Conservation (phyloP, 2,888 invertebrate species). For the Euclidia mi region DNA sequence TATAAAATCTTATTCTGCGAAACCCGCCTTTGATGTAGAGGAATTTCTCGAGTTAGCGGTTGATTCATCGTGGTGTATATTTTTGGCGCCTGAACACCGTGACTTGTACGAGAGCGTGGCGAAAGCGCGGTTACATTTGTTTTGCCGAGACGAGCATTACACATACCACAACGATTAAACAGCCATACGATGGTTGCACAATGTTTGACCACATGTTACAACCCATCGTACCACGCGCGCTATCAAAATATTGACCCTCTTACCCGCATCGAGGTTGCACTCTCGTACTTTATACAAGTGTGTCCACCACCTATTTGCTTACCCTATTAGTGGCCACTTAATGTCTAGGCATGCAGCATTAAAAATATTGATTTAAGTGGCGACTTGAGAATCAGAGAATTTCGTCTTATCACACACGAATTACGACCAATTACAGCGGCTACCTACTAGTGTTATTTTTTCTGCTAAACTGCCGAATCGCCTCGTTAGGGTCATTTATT, state of each 20-base stretch:
- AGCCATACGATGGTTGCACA: slow-evolving; percentile 79
- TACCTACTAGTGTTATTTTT: slow-evolving; percentile 77
- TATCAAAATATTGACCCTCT: slow-evolving; percentile 89
- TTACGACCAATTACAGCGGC: slow-evolving; percentile 73
- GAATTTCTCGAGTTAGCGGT: slow-evolving; percentile 82
- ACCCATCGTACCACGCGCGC: slow-evolving; percentile 77
- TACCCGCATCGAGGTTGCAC: slow-evolving; percentile 81
- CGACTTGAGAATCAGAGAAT: slow-evolving; percentile 70
- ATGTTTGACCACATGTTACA: slow-evolving; percentile 88
- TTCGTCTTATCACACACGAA: slow-evolving; percentile 76
- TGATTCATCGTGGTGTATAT: slow-evolving; percentile 83
- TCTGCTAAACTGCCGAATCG: slow-evolving; percentile 63
- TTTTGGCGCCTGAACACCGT: slow-evolving; percentile 69
- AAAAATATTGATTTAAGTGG: slow-evolving; percentile 82
- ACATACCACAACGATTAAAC: slow-evolving; percentile 74
- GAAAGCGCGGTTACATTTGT: slow-evolving; percentile 76
- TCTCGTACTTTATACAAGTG: slow-evolving; percentile 82
- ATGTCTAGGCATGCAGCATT: slow-evolving; percentile 74
- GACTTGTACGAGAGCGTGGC: slow-evolving; percentile 65
- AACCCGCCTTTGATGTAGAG: slow-evolving; percentile 81
- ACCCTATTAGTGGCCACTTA: slow-evolving; percentile 85
- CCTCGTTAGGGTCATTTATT: slow-evolving; percentile 82
- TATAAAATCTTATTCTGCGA: slow-evolving; percentile 73
- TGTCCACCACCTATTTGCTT: slow-evolving; percentile 78
- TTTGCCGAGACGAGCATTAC: slow-evolving; percentile 67